A percentile compares a stretch with the other conserved stretches of the same genome.
These are phyloP conservation scores for Lordiphosa collinella DNA, from an alignment of 1,140 invertebrate species.

Conservation along the genomic window DNA sequence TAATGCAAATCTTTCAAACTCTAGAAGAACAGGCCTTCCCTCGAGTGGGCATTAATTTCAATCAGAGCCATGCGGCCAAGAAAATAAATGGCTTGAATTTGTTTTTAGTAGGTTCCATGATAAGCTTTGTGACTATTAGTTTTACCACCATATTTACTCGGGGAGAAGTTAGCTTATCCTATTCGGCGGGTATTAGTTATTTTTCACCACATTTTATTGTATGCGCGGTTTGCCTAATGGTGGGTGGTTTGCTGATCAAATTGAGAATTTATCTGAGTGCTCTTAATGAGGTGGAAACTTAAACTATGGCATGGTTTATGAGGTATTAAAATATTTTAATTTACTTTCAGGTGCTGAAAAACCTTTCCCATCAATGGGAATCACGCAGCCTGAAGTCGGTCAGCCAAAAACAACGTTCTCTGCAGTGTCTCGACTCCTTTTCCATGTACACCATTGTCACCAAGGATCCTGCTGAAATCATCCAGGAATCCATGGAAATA, in stretches of 20 bases:
- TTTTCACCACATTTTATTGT: constrained; percentile 52
- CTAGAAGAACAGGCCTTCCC: constrained; percentile 37
- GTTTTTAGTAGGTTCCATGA: constrained; percentile 9
- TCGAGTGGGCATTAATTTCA: constrained; percentile 42
- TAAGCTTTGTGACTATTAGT: constrained; percentile 13
- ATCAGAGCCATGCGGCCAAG: constrained; percentile 20
- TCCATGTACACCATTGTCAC: constrained; percentile 78
- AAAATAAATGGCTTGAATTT: constrained; percentile 24
- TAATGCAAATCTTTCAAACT: constrained; percentile 22
- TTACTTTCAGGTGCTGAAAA: constrained; percentile 60
- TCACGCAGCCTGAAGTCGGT: constrained; percentile 50
- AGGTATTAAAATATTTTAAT: too few relatives aligned
- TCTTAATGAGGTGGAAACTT: constrained; percentile 62
- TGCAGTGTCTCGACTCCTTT: constrained; percentile 70
- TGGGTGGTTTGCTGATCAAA: constrained; percentile 38
- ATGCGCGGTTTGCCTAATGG: constrained; percentile 33
- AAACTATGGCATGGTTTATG: too few relatives aligned
- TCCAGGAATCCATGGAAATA: constrained; percentile 79
- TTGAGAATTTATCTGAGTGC: constrained; percentile 45
- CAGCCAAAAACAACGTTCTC: constrained; percentile 59
- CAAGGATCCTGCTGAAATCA: constrained; percentile 71
- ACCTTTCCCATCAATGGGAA: constrained; percentile 71
- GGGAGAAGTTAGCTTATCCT: neutral
- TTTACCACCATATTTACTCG: constrained; percentile 6
- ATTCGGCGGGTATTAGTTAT: constrained; percentile 24